Conservation (phyloP, 2,888 invertebrate genomes). For the Lymantria monacha region DNA sequence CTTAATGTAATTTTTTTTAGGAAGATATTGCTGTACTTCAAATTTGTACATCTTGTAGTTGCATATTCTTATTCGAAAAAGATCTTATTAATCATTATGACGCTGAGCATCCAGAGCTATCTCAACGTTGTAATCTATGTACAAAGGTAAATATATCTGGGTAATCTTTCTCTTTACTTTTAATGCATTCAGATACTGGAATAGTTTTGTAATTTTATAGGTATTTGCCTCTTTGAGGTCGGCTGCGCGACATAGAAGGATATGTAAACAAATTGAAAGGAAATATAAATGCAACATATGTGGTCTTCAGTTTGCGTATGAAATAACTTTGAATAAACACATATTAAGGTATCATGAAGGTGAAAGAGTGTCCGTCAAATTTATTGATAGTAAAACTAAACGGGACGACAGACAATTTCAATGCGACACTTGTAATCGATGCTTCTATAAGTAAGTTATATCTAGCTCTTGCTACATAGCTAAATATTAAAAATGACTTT, state of each 20-base stretch:
- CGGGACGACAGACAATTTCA: constrained; percentile 62
- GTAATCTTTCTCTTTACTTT: neutral
- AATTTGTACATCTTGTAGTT: constrained; percentile 60
- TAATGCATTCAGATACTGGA: too few relatives aligned
- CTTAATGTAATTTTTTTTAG: constrained; percentile 27
- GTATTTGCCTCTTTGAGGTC: constrained; percentile 75
- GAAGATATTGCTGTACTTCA: constrained; percentile 42
- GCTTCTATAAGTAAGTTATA: constrained; percentile 75
- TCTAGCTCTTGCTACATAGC: neutral
- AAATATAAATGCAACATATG: constrained; percentile 64
- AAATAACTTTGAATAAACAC: constrained; percentile 74
- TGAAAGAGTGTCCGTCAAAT: constrained; percentile 67
- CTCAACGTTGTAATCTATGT: constrained; percentile 76
- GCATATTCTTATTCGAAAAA: constrained; percentile 52
- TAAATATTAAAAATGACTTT: too few relatives aligned
- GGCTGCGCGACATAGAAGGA: constrained; percentile 71
- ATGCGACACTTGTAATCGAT: constrained; percentile 84
- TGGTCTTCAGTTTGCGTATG: constrained; percentile 67
- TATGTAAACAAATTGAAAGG: constrained; percentile 62
- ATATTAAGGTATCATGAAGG: constrained; percentile 68
- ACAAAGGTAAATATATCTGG: constrained; percentile 53
- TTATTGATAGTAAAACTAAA: constrained; percentile 52
- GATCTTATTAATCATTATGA: constrained; percentile 63
- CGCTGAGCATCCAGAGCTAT: constrained; percentile 71
- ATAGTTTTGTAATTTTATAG: constrained; percentile 19